phyloP scores from a whole-genome alignment of 2,113 vertebrate genomes.

The Silurus asotus region DNA sequence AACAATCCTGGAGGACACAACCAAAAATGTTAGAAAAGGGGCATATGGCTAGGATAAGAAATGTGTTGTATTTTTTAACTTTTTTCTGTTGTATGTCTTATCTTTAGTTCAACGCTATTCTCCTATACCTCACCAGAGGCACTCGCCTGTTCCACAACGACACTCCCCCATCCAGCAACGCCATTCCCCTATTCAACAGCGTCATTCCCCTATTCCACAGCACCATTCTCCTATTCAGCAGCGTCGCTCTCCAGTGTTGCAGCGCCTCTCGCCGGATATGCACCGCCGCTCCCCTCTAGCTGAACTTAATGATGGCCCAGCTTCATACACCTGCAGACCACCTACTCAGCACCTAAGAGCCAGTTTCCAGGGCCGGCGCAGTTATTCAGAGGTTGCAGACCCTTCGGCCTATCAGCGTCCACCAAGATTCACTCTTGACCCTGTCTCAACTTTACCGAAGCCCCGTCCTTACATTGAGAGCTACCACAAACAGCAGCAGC shows the following conservation, averaged over 20 bases:
- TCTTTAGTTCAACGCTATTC: constrained; percentile 82
- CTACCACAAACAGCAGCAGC: constrained; percentile 75
- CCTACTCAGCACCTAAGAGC: constrained; percentile 87
- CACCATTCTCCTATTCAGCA: constrained; percentile 80
- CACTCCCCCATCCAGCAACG: constrained; percentile 84
- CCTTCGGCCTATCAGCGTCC: constrained; percentile 84
- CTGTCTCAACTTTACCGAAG: constrained; percentile 88
- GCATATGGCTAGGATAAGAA: not conserved
- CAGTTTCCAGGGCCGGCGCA: constrained; percentile 92
- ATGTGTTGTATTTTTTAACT: not conserved
- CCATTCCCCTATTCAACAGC: constrained; percentile 79
- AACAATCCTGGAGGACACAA: not conserved
- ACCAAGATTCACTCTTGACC: constrained; percentile 83
- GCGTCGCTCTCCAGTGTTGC: constrained; percentile 80
- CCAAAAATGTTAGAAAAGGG: not conserved
- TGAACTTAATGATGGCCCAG: constrained; percentile 78
- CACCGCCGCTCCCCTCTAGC: constrained; percentile 77
- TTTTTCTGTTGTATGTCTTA: constrained; percentile 20
- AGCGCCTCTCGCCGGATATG: constrained; percentile 78
- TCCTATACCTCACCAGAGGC: constrained; percentile 71
- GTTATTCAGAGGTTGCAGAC: constrained; percentile 92
- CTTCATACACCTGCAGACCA: constrained; percentile 83
- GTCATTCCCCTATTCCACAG: constrained; percentile 71
- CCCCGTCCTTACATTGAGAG: constrained; percentile 83
- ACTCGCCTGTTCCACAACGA: constrained; percentile 81